Percentiles rank a stretch among this genome's conserved stretches.
Conservation (phyloP, 2,888 invertebrate genomes). For the Dicycla oo region DNA sequence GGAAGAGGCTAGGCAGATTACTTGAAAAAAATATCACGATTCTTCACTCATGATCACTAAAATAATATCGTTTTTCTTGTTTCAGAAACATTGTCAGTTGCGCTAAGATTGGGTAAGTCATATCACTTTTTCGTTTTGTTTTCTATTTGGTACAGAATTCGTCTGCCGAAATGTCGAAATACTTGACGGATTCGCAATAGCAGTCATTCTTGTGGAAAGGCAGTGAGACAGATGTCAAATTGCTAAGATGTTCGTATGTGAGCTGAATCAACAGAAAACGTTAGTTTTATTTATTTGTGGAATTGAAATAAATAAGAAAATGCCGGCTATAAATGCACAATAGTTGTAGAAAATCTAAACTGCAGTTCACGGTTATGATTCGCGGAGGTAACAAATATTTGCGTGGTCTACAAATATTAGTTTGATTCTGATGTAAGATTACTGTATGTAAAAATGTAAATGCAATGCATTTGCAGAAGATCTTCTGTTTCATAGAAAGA, state of each 20-base stretch:
- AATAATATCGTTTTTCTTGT: constrained; percentile 35
- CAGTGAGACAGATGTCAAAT: background rate
- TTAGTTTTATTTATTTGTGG: background rate
- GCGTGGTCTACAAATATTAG: background rate
- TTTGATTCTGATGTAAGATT: too few species aligned
- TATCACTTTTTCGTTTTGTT: background rate
- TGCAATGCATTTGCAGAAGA: background rate
- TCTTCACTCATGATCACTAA: too few species aligned
- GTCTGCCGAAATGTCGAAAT: background rate
- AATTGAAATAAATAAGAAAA: background rate
- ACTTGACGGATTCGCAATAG: constrained; percentile 19
- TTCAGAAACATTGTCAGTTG: constrained; percentile 45
- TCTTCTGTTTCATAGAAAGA: background rate
- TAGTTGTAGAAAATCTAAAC: background rate
- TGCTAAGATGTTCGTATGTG: background rate
- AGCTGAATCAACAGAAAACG: background rate
- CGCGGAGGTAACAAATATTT: background rate
- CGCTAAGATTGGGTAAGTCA: constrained; percentile 55
- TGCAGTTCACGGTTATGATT: background rate
- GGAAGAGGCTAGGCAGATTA: too few species aligned
- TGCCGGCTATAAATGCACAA: background rate
- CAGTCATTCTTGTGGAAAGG: constrained; percentile 6
- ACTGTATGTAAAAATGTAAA: background rate
- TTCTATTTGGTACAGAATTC: background rate
- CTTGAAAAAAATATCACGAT: too few species aligned